A percentile compares a stretch with the other conserved stretches of the same genome.
phyloP scores from a whole-genome alignment of 1,140 invertebrate genomes.

The Drosophila oshimai region DNA sequence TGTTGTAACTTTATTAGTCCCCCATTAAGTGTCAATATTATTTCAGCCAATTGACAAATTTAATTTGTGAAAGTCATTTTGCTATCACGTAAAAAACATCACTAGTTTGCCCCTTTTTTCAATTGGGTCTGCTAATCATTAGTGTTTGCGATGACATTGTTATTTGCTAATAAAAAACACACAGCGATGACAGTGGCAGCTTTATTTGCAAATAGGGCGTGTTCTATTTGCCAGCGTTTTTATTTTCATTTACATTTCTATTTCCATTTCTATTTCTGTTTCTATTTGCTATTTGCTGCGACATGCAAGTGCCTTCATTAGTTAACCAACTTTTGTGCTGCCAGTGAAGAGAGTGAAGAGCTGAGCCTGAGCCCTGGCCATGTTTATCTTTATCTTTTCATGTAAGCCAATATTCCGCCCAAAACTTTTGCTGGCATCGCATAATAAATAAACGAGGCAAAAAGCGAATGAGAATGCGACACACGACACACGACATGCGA shows the following conservation, averaged over 20 bases:
- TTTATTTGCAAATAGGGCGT: slow-evolving; percentile 6
- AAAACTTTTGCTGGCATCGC: slow-evolving; percentile 27
- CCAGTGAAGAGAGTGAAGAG: not conserved
- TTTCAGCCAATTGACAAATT: not conserved
- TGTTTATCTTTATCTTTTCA: slow-evolving; percentile 15
- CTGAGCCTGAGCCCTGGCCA: not conserved
- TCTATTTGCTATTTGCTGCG: slow-evolving; percentile 1
- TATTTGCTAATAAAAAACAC: not conserved
- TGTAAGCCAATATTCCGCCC: slow-evolving; percentile 30
- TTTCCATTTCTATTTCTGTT: too few relatives aligned
- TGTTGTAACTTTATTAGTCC: not conserved
- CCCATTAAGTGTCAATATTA: not conserved
- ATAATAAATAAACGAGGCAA: slow-evolving; percentile 16
- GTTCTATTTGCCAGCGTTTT: not conserved
- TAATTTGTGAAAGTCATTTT: not conserved
- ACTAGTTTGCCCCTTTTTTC: too few relatives aligned
- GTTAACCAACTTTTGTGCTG: slow-evolving; percentile 33
- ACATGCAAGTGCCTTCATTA: slow-evolving; percentile 30
- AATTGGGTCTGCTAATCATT: not conserved
- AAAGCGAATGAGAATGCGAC: too few relatives aligned
- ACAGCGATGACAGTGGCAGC: not conserved
- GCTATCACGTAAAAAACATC: too few relatives aligned
- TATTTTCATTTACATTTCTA: too few relatives aligned
- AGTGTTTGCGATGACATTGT: not conserved
- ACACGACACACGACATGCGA: too few relatives aligned